Percentiles rank a stretch among this genome's conserved stretches.
Evolutionary conservation across 2,888 invertebrate species (phyloP).

Genomic region (Diarsia rubi): DNA sequence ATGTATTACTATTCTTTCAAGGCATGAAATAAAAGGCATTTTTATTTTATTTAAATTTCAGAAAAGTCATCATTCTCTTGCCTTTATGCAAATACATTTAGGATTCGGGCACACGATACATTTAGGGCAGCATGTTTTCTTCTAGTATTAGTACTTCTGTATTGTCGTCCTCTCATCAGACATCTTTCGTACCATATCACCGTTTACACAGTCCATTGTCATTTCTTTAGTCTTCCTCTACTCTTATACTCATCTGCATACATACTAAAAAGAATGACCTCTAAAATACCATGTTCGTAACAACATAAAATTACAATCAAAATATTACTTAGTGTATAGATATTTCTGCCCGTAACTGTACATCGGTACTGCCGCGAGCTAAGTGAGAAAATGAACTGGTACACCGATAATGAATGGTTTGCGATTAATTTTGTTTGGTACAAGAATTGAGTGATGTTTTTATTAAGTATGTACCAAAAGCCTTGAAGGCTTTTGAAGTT

Average conservation of each 20-base stretch:
- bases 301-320: background rate
- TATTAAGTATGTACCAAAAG: background rate
- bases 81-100: no score
- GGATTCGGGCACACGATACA: no score
- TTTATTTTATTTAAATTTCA: no score
- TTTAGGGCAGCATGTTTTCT: no score
- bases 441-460: constrained; percentile 4
- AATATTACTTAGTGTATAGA: background rate
- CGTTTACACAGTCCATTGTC: no score
- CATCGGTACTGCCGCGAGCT: background rate
- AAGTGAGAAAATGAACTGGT: constrained; percentile 34
- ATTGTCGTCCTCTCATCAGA: no score
- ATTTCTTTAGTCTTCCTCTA: no score
- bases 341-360: background rate
- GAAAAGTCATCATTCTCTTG: background rate
- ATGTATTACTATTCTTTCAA: no score
- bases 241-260: no score
- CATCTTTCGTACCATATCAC: no score
- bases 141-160: no score
- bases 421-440: constrained; percentile 36
- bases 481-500: background rate
- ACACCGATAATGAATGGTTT: constrained; percentile 13
- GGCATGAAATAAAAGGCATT: no score
- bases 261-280: background rate
- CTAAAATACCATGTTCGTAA: background rate